Evolutionary conservation across 2,888 invertebrate species (phyloP).

Genomic region (Sesia apiformis): DNA sequence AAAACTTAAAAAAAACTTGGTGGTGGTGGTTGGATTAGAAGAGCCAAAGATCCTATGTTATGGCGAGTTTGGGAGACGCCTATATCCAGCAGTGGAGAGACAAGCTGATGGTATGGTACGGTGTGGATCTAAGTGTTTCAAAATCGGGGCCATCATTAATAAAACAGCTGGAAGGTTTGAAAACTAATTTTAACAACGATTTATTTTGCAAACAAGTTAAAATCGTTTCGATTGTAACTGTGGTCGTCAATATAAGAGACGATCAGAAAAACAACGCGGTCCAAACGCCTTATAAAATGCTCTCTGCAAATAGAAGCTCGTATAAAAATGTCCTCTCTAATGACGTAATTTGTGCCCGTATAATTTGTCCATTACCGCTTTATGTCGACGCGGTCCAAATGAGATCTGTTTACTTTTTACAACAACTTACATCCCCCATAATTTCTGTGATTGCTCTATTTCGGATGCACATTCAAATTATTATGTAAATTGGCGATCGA

Average conservation of each 20-base stretch:
- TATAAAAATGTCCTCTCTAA: constrained; percentile 42
- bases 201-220: too few relatives aligned
- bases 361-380: constrained; percentile 48
- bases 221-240: not conserved
- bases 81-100: too few relatives aligned
- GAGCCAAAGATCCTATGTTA: too few relatives aligned
- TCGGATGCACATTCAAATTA: not conserved
- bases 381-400: constrained; percentile 20
- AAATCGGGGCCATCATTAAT: too few relatives aligned
- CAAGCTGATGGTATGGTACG: too few relatives aligned
- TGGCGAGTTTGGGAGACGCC: too few relatives aligned
- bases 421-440: constrained; percentile 8
- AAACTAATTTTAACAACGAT: too few relatives aligned
- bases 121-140: too few relatives aligned
- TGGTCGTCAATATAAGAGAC: not conserved
- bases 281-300: constrained; percentile 13
- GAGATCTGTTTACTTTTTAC: constrained; percentile 27
- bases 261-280: constrained; percentile 4
- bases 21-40: too few relatives aligned
- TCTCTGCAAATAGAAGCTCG: constrained; percentile 25
- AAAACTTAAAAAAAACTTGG: too few relatives aligned
- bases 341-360: constrained; percentile 56
- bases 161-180: too few relatives aligned
- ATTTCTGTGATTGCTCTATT: constrained; percentile 25
- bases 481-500: constrained; percentile 20